Conservation (phyloP, 2,797 vertebrate genomes). For the Clarias platycephalus region DNA sequence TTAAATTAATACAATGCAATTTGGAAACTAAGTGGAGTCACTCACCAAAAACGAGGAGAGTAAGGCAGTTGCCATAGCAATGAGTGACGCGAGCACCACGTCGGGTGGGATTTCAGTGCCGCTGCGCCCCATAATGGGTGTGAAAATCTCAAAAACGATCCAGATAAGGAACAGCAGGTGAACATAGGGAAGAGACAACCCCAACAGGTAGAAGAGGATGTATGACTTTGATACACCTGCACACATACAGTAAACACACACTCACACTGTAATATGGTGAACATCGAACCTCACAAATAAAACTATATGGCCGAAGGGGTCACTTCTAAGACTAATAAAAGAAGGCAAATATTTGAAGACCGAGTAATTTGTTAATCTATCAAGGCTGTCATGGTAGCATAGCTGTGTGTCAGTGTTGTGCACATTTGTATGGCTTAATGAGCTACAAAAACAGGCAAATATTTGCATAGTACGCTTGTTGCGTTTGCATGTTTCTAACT, state of each 20-base stretch:
- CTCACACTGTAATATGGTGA: not conserved
- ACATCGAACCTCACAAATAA: not conserved
- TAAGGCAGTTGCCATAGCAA: slow-evolving; percentile 81
- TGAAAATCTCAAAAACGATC: slow-evolving; percentile 96
- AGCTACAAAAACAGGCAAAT: not conserved
- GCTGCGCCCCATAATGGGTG: slow-evolving; percentile 93
- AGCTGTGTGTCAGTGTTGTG: not conserved
- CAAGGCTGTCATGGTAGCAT: too few species aligned
- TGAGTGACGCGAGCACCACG: slow-evolving; percentile 82
- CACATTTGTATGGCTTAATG: not conserved
- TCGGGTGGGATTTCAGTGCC: slow-evolving; percentile 94
- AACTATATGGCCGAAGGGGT: not conserved
- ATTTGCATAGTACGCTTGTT: too few species aligned
- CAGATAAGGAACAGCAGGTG: slow-evolving; percentile 92
- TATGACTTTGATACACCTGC: slow-evolving; percentile 86
- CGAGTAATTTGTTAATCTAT: not conserved
- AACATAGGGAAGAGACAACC: slow-evolving; percentile 86
- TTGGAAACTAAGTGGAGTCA: not conserved
- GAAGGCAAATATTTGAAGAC: not conserved
- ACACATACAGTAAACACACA: not conserved
- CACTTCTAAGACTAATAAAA: not conserved
- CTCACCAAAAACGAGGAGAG: slow-evolving; percentile 93
- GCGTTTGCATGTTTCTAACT: not conserved
- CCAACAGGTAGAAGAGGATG: slow-evolving; percentile 82
- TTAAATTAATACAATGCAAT: not conserved